phyloP scores from a whole-genome alignment of 2,113 vertebrate species.

The Corythornis vintsioides region DNA sequence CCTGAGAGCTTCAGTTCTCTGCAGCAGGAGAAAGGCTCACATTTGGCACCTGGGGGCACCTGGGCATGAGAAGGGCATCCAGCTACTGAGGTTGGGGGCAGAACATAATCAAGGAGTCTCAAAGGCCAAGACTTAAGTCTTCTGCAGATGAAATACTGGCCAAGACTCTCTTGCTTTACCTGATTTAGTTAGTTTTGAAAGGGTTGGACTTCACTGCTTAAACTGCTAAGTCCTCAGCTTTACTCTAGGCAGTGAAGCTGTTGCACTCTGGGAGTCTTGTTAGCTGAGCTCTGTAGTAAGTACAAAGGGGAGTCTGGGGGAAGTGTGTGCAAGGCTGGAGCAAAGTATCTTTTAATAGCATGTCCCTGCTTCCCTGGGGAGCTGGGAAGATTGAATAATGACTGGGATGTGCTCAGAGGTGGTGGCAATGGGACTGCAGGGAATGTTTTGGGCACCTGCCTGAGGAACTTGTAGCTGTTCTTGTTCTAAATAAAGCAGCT shows the following conservation, averaged over 20 bases:
- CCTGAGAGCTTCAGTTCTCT: background rate
- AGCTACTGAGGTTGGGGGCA: background rate
- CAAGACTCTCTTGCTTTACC: background rate
- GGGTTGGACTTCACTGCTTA: background rate
- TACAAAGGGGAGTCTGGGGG: background rate
- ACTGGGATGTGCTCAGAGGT: slow-evolving; percentile 5
- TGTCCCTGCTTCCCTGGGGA: background rate
- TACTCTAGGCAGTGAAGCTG: background rate
- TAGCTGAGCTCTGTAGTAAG: background rate
- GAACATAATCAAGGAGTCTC: background rate
- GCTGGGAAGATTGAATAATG: background rate
- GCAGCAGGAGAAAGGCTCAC: background rate
- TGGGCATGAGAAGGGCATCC: background rate
- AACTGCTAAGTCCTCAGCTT: background rate
- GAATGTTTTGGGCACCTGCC: background rate
- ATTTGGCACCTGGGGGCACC: background rate
- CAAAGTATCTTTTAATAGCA: background rate
- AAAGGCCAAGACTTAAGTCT: background rate
- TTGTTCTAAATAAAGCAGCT: slow-evolving; percentile 47
- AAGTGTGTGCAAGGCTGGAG: background rate
- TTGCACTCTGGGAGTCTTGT: background rate
- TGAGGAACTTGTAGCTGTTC: slow-evolving; percentile 20
- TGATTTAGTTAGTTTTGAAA: background rate
- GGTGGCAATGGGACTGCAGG: background rate
- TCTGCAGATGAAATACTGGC: background rate